phyloP scores from a whole-genome alignment of 2,797 vertebrate species.

The Lepilemur ruficaudatus region DNA sequence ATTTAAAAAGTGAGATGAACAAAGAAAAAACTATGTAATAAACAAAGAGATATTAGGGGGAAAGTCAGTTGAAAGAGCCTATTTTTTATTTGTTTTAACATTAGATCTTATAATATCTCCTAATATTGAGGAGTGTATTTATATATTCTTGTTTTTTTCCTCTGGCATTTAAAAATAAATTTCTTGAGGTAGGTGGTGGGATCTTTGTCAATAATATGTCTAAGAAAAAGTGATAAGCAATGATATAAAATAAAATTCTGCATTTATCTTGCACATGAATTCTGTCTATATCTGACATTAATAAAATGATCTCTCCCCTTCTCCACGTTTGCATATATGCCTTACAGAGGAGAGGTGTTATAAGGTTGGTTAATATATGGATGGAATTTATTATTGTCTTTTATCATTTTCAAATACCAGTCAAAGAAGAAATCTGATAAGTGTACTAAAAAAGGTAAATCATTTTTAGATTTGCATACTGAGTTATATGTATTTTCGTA shows the following conservation, averaged over 20 bases:
- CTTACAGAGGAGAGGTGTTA: background rate
- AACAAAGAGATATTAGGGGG: background rate
- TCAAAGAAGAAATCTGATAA: background rate
- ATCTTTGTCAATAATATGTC: background rate
- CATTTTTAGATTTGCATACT: background rate
- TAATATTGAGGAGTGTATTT: background rate
- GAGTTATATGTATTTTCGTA: background rate
- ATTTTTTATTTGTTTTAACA: background rate
- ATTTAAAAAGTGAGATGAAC: background rate
- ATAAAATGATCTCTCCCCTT: background rate
- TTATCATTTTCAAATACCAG: conserved; percentile 13
- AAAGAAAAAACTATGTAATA: background rate
- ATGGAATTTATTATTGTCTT: background rate
- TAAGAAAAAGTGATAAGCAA: background rate
- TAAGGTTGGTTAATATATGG: background rate
- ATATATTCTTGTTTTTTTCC: background rate
- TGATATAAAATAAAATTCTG: background rate
- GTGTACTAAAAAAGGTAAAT: background rate
- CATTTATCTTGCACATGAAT: background rate
- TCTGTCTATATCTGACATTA: background rate
- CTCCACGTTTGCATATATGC: background rate
- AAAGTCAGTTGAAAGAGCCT: background rate
- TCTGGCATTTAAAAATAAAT: background rate
- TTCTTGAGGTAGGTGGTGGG: background rate
- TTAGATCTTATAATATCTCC: background rate